Base-by-base conservation (phyloP, 1,140 invertebrate genomes). In the Bicyclus anynana region DNA sequence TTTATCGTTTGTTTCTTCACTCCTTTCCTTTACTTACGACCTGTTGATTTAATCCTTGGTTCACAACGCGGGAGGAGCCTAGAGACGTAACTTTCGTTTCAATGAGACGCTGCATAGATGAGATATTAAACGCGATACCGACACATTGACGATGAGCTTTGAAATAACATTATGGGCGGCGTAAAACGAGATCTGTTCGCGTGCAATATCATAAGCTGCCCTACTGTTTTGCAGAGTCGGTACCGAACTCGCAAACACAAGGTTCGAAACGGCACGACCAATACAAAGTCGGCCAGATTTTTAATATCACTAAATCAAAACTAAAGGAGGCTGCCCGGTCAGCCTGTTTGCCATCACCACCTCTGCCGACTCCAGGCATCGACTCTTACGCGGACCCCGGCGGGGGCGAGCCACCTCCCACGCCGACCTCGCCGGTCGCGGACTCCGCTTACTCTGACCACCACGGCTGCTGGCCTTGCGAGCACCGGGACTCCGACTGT, bases 391-490 rank as follows among this genome's bases (percentile, higher is more conserved):
- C 73, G 21, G 85, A 88, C 53, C 81, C 85, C 5, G 85, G 85
- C 7, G 84, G 83, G 63, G 84, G 84, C 33, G 79, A 83, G 69
- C 83, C 83, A 14, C 83, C 85, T 9, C 79, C 80, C 33, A 84
- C 84, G 38, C 84, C 84, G 51, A 82, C 77, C 20, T 89, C 86
- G 20, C 87, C 87, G 5, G 77, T 84, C 23, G 85, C 83, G 63
- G 88, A 89, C 70, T 89, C 88, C 13, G 87, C 87, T 26, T 89
- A 72, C 80, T 91, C 87, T 59, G 90, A 91, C 73, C 89, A 88
- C 67, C 82, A 89, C 77, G 90, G 91, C 57, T 90, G 90, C 79
- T 88, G 87, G 80, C 87, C 85, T 51, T 85, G 82, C 69, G 85
- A 86, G 62, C 81, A 86, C 37, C 77, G 74, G 3, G 81, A 84